Evolutionary conservation across 2,113 vertebrate species (phyloP), one percentile per base, ranked within the genome.

Genomic region (Junco hyemalis): DNA sequence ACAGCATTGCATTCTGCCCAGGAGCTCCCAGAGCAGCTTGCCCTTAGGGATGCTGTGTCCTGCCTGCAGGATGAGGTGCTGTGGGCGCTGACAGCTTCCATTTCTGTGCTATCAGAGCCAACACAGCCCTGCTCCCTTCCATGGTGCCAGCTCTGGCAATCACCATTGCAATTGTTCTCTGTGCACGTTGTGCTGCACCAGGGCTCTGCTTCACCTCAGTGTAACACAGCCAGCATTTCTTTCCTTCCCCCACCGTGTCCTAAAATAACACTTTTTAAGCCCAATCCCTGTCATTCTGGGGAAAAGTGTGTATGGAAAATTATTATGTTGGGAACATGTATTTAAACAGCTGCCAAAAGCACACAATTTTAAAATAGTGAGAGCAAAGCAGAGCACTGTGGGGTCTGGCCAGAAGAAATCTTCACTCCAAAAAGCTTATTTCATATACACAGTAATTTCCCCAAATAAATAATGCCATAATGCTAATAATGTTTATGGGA

Each of bases 261-360:
- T 95, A 95, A 96, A 97, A 94, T 81, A 96, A 94, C n/a, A 61
- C 17, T 93, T 81, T 78, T 79, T 70, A 77, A 90, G 92, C 56
- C 71, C 36, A 82, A 72, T 71, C 54, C 29, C 56, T 64, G 65
- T 76, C 91, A 90, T 57, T 71, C 81, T 48, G 42, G 24, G 28
- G 25, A 35, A 94, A 90, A 92, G 54, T 31, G 61, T 59, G 86
- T 71, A 88, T 56, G 81, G 91, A 93, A 92, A 96, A 86, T 63
- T 47, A 80, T 54, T 25, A 92, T 50, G 48, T 79, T 57, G 51
- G 50, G 77, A 93, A 95, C 69, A 81, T 20, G 38, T 31, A 83
- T 88, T 80, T 60, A 33, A 89, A 94, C 25, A 45, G 60, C 74
- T 93, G 77, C 68, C 81, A 93, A 51, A 71, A 88, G 26, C 13